phyloP scores from a whole-genome alignment of 2,113 vertebrate species.

The Pteruthius melanotis region DNA sequence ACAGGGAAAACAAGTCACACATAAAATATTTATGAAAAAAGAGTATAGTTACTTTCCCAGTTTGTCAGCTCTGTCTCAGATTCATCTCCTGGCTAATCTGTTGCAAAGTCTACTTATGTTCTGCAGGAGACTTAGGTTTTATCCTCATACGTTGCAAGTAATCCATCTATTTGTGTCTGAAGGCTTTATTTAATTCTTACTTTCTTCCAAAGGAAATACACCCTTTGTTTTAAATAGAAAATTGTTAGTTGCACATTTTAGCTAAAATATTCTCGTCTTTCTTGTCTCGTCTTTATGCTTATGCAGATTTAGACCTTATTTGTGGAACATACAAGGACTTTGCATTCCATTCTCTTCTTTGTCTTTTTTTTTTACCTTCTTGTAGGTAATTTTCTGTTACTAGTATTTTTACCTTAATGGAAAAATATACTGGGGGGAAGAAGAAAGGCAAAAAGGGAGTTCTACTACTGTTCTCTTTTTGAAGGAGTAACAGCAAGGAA shows the following conservation, averaged over 20 bases:
- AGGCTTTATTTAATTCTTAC: neutral
- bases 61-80: constrained; percentile 12
- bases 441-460: neutral
- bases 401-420: neutral
- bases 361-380: neutral
- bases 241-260: neutral
- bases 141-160: neutral
- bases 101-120: constrained; percentile 23
- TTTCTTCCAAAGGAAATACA: neutral
- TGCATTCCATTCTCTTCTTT: neutral
- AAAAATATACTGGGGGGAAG: neutral
- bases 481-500: neutral
- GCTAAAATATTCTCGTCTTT: neutral
- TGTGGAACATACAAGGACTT: neutral
- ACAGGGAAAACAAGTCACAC: neutral
- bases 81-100: constrained; percentile 26
- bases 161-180: neutral
- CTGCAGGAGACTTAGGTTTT: neutral
- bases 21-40: neutral
- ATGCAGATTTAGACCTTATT: neutral
- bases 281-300: neutral
- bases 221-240: neutral
- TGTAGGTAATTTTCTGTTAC: neutral
- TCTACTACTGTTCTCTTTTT: neutral
- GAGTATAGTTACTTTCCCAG: neutral